These are phyloP conservation scores for Schlechtendalia chinensis DNA, from an alignment of 1,140 invertebrate species.

Conservation along the genomic window DNA sequence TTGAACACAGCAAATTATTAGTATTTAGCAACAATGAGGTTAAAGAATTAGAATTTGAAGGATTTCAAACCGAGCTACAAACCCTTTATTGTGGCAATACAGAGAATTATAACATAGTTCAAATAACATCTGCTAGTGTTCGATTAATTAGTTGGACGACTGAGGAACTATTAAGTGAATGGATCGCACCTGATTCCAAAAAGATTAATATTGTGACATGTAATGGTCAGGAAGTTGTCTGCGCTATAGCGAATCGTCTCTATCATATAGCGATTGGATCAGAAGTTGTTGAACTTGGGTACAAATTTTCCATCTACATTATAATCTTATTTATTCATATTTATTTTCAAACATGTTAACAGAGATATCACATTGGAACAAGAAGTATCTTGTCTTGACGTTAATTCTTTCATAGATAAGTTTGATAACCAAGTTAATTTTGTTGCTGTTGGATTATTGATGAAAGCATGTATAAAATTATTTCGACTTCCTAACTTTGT, in stretches of 20 bases:
- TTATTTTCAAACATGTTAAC: conserved; percentile 40
- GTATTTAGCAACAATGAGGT: conserved; percentile 60
- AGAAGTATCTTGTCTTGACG: conserved; percentile 95
- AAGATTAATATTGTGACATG: conserved; percentile 85
- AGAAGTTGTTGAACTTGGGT: conserved; percentile 67
- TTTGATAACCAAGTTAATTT: conserved; percentile 63
- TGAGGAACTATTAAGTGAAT: conserved; percentile 71
- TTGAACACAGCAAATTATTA: conserved; percentile 62
- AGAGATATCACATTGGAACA: conserved; percentile 75
- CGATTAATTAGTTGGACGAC: conserved; percentile 67
- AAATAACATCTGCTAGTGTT: conserved; percentile 75
- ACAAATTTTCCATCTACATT: conserved; percentile 52
- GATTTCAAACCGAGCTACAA: conserved; percentile 86
- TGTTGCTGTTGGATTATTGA: conserved; percentile 93
- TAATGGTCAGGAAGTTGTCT: conserved; percentile 78
- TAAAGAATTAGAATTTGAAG: conserved; percentile 89
- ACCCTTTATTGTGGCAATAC: conserved; percentile 93
- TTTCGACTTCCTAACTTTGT: conserved; percentile 75
- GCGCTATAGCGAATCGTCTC: conserved; percentile 82
- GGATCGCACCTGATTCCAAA: conserved; percentile 72
- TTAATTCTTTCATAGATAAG: conserved; percentile 74
- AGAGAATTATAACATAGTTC: conserved; percentile 74
- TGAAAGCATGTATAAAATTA: conserved; percentile 89
- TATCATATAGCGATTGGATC: conserved; percentile 83
- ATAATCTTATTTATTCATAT: not conserved